Conservation (phyloP, 2,113 vertebrate species). For the Brachirus orientalis region DNA sequence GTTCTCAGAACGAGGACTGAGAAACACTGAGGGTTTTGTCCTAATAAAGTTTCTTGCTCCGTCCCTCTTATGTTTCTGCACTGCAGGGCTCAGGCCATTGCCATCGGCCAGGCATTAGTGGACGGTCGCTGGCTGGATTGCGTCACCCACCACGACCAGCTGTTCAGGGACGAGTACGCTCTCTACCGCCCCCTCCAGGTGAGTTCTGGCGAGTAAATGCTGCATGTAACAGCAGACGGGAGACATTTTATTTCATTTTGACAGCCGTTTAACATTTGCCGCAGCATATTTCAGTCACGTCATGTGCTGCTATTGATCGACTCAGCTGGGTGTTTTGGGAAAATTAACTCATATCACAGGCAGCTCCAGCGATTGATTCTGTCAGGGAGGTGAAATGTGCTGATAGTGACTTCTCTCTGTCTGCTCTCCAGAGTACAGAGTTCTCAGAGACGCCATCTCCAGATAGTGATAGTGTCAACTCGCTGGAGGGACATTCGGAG, state of each 20-base stretch:
- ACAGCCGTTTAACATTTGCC: not conserved
- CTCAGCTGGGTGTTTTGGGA: not conserved
- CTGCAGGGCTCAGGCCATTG: conserved; percentile 96
- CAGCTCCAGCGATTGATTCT: not conserved
- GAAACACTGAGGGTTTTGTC: too few species aligned
- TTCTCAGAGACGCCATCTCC: conserved; percentile 97
- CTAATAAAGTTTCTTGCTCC: not conserved
- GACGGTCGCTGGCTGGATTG: conserved; percentile 98
- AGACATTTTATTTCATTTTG: too few species aligned
- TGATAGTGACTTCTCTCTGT: conserved; percentile 21
- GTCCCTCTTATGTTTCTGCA: too few species aligned
- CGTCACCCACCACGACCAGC: conserved; percentile 95
- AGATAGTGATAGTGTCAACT: conserved; percentile 96
- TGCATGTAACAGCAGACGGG: too few species aligned
- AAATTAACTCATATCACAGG: not conserved
- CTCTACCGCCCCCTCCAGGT: conserved; percentile 97
- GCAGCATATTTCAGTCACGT: not conserved
- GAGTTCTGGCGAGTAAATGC: not conserved
- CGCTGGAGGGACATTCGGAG: conserved; percentile 96
- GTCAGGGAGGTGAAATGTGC: not conserved
- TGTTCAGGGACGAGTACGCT: conserved; percentile 97
- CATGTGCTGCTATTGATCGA: conserved; percentile 3
- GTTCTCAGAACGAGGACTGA: too few species aligned
- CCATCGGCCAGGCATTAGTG: conserved; percentile 95
- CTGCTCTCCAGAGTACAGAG: conserved; percentile 88